These are phyloP conservation scores for Agrochola macilenta DNA, from an alignment of 2,888 invertebrate species.

Conservation along the genomic window DNA sequence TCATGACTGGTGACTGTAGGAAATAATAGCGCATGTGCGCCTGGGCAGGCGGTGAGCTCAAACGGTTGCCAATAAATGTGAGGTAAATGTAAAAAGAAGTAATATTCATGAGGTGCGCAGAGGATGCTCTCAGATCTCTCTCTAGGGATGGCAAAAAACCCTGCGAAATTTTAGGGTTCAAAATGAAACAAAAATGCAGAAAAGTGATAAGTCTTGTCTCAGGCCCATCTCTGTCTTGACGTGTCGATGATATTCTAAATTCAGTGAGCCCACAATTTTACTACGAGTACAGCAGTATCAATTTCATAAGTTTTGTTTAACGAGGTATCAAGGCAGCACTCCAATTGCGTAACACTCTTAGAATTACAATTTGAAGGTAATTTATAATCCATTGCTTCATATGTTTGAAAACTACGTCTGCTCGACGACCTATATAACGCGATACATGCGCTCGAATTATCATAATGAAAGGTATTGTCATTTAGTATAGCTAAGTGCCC, in stretches of 20 bases:
- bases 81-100: slow-evolving; percentile 82
- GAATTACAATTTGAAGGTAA: not conserved
- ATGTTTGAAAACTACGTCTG: not conserved
- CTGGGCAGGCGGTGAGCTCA: slow-evolving; percentile 80
- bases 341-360: not conserved
- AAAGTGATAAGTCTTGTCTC: not conserved
- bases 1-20: slow-evolving; percentile 65
- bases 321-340: not conserved
- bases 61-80: slow-evolving; percentile 82
- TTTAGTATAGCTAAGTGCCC: no score
- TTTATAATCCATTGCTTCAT: not conserved
- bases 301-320: not conserved
- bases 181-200: no score
- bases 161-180: not conserved
- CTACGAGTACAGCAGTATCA: not conserved
- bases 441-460: no score
- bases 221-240: not conserved
- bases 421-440: no score
- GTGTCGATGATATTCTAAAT: not conserved
- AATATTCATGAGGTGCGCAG: slow-evolving; percentile 83
- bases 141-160: slow-evolving; percentile 62
- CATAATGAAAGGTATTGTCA: no score
- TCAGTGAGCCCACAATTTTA: not conserved
- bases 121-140: slow-evolving; percentile 71
- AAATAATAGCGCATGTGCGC: slow-evolving; percentile 73